Percentiles rank a stretch among this genome's conserved stretches.
These are phyloP conservation scores for Chelonoidis abingdonii DNA, from an alignment of 2,113 vertebrate genomes.

Conservation along the genomic window DNA sequence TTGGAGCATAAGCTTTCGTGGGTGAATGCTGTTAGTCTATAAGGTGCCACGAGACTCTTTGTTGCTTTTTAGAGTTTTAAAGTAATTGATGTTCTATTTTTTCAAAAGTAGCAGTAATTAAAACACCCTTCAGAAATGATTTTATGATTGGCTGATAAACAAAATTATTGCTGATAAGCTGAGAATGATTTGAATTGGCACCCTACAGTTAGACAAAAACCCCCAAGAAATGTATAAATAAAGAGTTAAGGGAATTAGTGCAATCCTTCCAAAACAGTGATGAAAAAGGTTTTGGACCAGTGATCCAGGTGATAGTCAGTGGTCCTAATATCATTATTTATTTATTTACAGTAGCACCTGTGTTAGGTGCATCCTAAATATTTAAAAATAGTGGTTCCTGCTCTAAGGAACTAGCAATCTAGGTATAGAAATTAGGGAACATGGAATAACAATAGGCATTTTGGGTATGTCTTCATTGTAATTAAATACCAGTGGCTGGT, in stretches of 20 bases:
- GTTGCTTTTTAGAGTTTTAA: background rate
- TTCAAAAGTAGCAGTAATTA: background rate
- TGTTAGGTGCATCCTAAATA: background rate
- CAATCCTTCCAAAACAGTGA: background rate
- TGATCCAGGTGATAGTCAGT: background rate
- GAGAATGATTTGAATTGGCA: slow-evolving; percentile 10
- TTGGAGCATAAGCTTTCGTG: too few species aligned
- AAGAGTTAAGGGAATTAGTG: background rate
- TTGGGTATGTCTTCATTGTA: background rate
- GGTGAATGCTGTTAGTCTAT: too few species aligned
- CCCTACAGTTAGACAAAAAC: background rate
- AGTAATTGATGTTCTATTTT: background rate
- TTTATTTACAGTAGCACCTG: background rate
- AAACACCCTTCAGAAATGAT: slow-evolving; percentile 31
- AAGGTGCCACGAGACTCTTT: too few species aligned
- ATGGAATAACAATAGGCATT: background rate
- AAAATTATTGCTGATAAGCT: background rate
- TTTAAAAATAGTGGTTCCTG: background rate
- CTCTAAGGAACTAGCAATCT: background rate
- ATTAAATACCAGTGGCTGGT: background rate
- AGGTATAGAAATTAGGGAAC: background rate
- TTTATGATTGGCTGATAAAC: slow-evolving; percentile 1
- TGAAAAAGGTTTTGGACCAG: background rate
- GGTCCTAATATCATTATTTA: background rate
- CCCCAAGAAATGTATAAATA: background rate